Base-by-base conservation (phyloP, 2,888 invertebrate genomes). In the Dryobotodes eremita region DNA sequence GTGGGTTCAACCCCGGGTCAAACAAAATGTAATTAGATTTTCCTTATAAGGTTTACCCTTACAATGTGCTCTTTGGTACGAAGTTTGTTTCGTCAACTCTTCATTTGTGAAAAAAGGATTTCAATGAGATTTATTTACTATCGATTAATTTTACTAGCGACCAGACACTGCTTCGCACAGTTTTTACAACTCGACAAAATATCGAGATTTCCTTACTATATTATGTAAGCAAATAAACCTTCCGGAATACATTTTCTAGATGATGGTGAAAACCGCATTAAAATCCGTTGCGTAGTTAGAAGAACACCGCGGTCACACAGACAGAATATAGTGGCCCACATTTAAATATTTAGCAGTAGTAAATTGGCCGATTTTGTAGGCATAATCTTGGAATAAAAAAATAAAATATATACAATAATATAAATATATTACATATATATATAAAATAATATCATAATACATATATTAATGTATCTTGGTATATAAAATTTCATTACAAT, bases 1-100 rank as follows among this genome's bases (percentile, higher is more conserved):
- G 74, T 74, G 70, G 74, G 61, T 84, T 84, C 70, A 66, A 71
- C 26, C 57, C 15, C 48, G 62, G 75, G 75, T 85, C 85, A 72
- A 72, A 55, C 20, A 72, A 71, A 71, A 68, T 71, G 75, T 80
- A 75, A 83, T 83, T 85, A 75, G 71, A 69, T 85, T 83, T 71
- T 69, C 85, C 85, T 75, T 85, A 72, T 72, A 62, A n/a, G 74
- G 62, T 53, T 74, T 57, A 55, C 66, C 74, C 53, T 57, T 75
- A 74, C 61, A 73, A 71, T 53, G 50, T 74, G 65, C 57, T 66
- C 42, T 84, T 71, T 61, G 64, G 64, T 65, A 71, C 48, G 65
- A 65, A 68, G n/a, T 80, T 80, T 31, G n/a, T 10, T 68, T 82
- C 68, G 66, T 76, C 31, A 80, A 76, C 23, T 80, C 76, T 76